Evolutionary conservation across 2,888 invertebrate species (phyloP).

Genomic region (Heterodera filipjevi): DNA sequence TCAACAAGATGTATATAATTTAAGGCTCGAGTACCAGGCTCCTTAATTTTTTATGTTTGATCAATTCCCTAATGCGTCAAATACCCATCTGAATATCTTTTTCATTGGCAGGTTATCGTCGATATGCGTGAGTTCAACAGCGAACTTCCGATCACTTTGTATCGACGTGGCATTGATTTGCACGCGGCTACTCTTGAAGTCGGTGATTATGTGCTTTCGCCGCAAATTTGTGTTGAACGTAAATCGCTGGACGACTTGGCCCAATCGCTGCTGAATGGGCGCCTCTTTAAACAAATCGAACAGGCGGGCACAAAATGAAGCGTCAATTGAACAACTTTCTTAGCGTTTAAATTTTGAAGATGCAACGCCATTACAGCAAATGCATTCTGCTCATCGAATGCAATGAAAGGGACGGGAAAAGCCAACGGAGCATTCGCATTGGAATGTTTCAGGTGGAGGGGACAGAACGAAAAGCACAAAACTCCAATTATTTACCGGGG

Average conservation of each 20-base stretch:
- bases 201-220: slow-evolving; percentile 95
- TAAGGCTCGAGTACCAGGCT: not conserved
- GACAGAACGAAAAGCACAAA: too few species aligned
- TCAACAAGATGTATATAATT: not conserved
- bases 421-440: slow-evolving; percentile 54
- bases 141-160: slow-evolving; percentile 89
- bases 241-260: slow-evolving; percentile 88
- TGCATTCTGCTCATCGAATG: slow-evolving; percentile 60
- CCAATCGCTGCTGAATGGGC: slow-evolving; percentile 89
- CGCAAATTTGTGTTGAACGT: slow-evolving; percentile 93
- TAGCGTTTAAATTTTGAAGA: slow-evolving; percentile 44
- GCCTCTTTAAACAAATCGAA: slow-evolving; percentile 90
- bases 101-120: slow-evolving; percentile 73
- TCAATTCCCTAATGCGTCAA: not conserved
- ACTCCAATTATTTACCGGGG: too few species aligned
- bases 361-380: slow-evolving; percentile 58
- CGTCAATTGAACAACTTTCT: not conserved
- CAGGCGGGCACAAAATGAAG: slow-evolving; percentile 43
- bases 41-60: too few species aligned
- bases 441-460: slow-evolving; percentile 57
- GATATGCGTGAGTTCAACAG: slow-evolving; percentile 98
- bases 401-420: slow-evolving; percentile 53
- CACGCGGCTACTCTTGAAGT: slow-evolving; percentile 79
- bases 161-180: slow-evolving; percentile 88
- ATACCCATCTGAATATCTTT: not conserved